phyloP scores from a whole-genome alignment of 1,140 invertebrate species.

The Calliphora vicina region DNA sequence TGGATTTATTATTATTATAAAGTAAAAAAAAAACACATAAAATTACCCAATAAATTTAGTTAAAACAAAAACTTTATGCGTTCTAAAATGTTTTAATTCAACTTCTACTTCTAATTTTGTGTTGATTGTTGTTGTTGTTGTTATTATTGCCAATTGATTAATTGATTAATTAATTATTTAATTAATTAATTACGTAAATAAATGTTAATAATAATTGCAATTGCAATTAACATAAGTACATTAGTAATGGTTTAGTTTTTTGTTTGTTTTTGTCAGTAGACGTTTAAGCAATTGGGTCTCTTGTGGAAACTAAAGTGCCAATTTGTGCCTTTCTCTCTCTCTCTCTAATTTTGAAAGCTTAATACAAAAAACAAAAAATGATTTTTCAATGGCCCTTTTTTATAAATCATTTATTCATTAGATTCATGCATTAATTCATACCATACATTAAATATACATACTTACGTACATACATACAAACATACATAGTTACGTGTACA shows the following conservation, averaged over 20 bases:
- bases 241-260: not conserved
- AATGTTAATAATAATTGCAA: no score
- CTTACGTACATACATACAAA: no score
- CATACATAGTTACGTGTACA: no score
- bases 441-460: no score
- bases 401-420: constrained; percentile 14
- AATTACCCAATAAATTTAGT: constrained; percentile 63
- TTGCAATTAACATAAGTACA: not conserved
- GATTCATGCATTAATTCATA: not conserved
- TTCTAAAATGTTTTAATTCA: constrained; percentile 34
- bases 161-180: not conserved
- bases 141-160: not conserved
- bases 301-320: constrained; percentile 43
- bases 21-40: not conserved
- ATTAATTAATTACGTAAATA: no score
- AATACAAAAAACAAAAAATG: constrained; percentile 36
- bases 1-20: constrained; percentile 12
- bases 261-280: constrained; percentile 40
- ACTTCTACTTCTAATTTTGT: not conserved
- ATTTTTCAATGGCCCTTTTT: constrained; percentile 42
- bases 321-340: constrained; percentile 53
- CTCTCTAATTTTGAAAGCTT: constrained; percentile 48
- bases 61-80: constrained; percentile 58
- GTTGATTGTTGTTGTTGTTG: not conserved
- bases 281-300: not conserved